phyloP scores from a whole-genome alignment of 2,797 vertebrate genomes.

The Vireo griseus region DNA sequence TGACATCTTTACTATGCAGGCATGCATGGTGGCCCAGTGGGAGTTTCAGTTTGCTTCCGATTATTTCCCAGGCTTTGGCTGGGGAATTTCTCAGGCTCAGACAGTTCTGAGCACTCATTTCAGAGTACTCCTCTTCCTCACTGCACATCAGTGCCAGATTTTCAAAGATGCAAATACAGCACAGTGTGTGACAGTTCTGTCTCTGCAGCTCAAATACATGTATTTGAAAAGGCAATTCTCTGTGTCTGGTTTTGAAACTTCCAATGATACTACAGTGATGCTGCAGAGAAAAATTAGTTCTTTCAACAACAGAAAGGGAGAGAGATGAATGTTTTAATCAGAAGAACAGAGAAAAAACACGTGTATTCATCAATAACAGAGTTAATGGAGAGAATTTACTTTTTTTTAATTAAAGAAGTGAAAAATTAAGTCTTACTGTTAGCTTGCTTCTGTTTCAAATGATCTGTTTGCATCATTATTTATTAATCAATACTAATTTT shows the following conservation, averaged over 20 bases:
- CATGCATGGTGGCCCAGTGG: neutral
- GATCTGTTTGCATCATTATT: constrained; percentile 28
- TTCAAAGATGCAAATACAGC: neutral
- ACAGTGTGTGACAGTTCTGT: neutral
- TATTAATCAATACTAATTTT: constrained; percentile 4
- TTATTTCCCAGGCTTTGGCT: constrained; percentile 21
- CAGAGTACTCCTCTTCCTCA: neutral
- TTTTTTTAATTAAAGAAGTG: constrained; percentile 56
- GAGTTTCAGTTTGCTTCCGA: constrained; percentile 24
- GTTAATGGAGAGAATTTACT: neutral
- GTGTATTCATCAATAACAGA: neutral
- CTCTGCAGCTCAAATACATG: neutral
- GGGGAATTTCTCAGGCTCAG: constrained; percentile 37
- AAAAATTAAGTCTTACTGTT: constrained; percentile 23
- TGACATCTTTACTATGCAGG: neutral
- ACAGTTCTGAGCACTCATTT: neutral
- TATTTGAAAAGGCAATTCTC: neutral
- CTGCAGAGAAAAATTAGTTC: neutral
- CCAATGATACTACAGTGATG: neutral
- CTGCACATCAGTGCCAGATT: neutral
- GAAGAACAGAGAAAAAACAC: neutral
- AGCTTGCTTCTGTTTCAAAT: constrained; percentile 24
- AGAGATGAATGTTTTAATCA: constrained; percentile 57
- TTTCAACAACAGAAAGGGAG: neutral
- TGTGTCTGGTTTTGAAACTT: neutral